Conservation (phyloP, 64 coral and sea anemone species). For the Hydrozoanthus tunicans region DNA sequence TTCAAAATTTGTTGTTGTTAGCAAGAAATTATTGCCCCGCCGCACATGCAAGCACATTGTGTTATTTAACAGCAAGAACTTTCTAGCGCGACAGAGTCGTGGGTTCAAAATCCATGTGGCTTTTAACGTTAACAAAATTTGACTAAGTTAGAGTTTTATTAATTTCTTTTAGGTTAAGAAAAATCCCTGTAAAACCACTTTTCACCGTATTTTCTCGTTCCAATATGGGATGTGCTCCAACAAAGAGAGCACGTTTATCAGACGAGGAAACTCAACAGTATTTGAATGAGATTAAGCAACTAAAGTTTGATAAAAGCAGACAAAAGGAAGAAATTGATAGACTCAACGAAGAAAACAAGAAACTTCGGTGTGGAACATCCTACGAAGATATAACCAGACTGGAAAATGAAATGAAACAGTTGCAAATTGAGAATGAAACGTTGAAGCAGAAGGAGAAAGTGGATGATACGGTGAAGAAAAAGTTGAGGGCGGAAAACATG, state of each 20-base stretch:
- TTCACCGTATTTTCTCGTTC: not conserved
- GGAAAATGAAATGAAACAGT: conserved; percentile 62
- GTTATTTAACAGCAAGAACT: too few species aligned
- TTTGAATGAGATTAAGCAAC: conserved; percentile 62
- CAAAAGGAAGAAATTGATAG: conserved; percentile 55
- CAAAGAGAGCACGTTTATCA: not conserved
- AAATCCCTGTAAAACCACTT: not conserved
- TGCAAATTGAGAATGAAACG: conserved; percentile 50
- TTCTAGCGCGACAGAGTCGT: too few species aligned
- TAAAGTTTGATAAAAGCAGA: conserved; percentile 14
- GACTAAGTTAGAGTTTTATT: too few species aligned
- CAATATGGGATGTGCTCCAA: conserved; percentile 34
- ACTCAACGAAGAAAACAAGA: conserved; percentile 57
- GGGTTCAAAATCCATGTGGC: too few species aligned
- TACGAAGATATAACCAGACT: conserved; percentile 34
- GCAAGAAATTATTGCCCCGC: too few species aligned
- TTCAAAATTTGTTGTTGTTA: too few species aligned
- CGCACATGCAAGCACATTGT: too few species aligned
- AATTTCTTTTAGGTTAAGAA: not conserved
- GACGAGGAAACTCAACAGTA: not conserved
- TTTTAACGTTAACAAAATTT: too few species aligned
- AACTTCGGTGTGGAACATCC: conserved; percentile 41
- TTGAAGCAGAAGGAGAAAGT: conserved; percentile 21
- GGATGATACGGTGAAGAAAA: conserved; percentile 45
- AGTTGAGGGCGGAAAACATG: conserved; percentile 16